Evolutionary conservation across 2,797 vertebrate species (phyloP).

Genomic region (Myripristis jacobus): DNA sequence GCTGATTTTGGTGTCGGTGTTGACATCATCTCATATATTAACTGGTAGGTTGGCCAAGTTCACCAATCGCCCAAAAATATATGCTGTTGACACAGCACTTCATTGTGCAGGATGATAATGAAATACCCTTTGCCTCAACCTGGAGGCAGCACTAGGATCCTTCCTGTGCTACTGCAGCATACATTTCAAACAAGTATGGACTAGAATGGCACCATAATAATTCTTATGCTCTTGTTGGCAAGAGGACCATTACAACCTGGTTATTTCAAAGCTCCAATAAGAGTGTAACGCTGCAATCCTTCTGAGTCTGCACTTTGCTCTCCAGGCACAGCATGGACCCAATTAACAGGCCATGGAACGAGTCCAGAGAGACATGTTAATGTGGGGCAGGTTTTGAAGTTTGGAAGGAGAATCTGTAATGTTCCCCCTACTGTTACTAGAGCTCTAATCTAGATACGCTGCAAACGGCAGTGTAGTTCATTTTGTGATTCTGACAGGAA

Average conservation of each 20-base stretch:
- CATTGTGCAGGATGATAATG: not conserved
- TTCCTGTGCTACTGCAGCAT: not conserved
- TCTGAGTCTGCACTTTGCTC: constrained; percentile 1
- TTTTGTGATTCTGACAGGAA: not conserved
- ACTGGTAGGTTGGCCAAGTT: too few species aligned
- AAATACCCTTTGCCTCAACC: not conserved
- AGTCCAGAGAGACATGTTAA: not conserved
- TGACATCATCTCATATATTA: too few species aligned
- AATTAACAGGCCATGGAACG: not conserved
- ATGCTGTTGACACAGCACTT: too few species aligned
- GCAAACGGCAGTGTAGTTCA: not conserved
- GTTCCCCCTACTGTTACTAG: not conserved
- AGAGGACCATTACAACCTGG: not conserved
- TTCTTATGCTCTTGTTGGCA: not conserved
- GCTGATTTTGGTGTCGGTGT: too few species aligned
- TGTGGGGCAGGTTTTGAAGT: not conserved
- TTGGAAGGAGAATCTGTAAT: constrained; percentile 5
- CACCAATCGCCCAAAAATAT: too few species aligned
- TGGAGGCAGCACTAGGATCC: not conserved
- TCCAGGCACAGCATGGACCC: constrained; percentile 5
- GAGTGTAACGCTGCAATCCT: not conserved
- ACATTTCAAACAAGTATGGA: not conserved
- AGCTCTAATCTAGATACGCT: too few species aligned
- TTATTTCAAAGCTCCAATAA: constrained; percentile 7
- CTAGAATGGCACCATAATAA: not conserved